Conservation (phyloP, 2,797 vertebrate genomes). For the Anniella stebbinsi region DNA sequence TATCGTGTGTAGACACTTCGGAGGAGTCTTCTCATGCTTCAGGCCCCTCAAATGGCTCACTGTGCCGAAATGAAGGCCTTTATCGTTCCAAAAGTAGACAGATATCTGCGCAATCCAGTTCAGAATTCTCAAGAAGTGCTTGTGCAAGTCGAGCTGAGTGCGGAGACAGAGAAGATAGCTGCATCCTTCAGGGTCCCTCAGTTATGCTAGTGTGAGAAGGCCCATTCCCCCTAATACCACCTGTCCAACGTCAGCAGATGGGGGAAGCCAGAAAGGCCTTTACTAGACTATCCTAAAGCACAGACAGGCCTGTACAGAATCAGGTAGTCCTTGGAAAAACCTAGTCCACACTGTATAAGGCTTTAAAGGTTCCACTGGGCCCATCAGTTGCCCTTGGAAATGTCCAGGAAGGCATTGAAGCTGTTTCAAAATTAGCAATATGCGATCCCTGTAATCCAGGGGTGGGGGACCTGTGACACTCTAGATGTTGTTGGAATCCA, state of each 20-base stretch:
- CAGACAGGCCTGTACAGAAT: background rate
- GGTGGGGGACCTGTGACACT: no score
- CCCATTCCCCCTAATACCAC: background rate
- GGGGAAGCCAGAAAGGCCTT: background rate
- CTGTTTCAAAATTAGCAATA: no score
- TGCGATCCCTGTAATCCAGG: no score
- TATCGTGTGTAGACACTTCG: background rate
- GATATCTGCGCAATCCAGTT: background rate
- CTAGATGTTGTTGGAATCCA: no score
- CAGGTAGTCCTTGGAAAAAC: background rate
- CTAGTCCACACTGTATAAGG: background rate
- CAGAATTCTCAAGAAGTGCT: background rate
- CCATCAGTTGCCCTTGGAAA: no score
- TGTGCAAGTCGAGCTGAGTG: background rate
- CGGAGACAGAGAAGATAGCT: background rate
- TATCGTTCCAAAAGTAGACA: background rate
- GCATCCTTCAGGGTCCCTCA: background rate
- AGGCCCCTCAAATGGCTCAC: background rate
- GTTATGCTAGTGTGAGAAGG: background rate
- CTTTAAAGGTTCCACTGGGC: no score
- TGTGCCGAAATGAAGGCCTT: background rate
- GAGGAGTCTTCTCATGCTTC: background rate
- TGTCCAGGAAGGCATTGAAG: no score
- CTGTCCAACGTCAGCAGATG: no score
- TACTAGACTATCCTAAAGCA: background rate